These are phyloP conservation scores for Argyresthia goedartella DNA, from an alignment of 2,888 invertebrate genomes.

Conservation along the genomic window DNA sequence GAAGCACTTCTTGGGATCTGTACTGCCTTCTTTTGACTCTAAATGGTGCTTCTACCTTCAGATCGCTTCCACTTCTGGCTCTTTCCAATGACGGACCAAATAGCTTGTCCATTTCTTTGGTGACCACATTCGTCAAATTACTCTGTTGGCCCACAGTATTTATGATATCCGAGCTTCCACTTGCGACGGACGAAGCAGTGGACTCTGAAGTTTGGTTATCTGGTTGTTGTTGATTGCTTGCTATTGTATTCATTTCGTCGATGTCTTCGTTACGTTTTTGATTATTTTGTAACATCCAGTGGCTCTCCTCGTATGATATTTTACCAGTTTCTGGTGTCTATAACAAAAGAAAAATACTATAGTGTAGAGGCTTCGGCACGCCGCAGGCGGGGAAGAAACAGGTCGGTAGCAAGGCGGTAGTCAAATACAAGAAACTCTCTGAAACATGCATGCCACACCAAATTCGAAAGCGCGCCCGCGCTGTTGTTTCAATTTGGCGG, in stretches of 20 bases:
- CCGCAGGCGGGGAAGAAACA: too few relatives aligned
- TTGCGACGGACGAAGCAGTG: slow-evolving; percentile 37
- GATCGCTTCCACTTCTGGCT: slow-evolving; percentile 52
- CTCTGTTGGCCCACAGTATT: slow-evolving; percentile 29
- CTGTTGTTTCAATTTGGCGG: too few relatives aligned
- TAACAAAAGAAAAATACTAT: slow-evolving; percentile 2
- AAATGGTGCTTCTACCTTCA: slow-evolving; percentile 47
- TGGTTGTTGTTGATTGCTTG: slow-evolving; percentile 22
- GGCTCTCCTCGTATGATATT: slow-evolving; percentile 37
- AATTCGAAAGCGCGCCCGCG: too few relatives aligned
- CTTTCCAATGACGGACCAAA: slow-evolving; percentile 52
- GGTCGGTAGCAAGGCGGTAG: too few relatives aligned
- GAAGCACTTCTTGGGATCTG: slow-evolving; percentile 57
- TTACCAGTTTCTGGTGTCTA: slow-evolving; percentile 47
- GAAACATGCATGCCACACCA: too few relatives aligned
- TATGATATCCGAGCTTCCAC: slow-evolving; percentile 46
- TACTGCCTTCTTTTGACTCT: slow-evolving; percentile 52
- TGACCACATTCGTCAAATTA: slow-evolving; percentile 40
- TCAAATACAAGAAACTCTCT: too few relatives aligned
- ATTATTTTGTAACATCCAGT: slow-evolving; percentile 30
- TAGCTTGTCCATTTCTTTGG: slow-evolving; percentile 51
- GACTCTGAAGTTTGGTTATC: slow-evolving; percentile 37
- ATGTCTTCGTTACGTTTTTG: slow-evolving; percentile 10
- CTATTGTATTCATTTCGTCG: slow-evolving; percentile 29
- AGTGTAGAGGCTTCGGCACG: too few relatives aligned